Percentiles rank a stretch among this genome's conserved stretches.
These are phyloP conservation scores for Gandaritis pyraliata DNA, from an alignment of 2,888 invertebrate species.

Conservation along the genomic window DNA sequence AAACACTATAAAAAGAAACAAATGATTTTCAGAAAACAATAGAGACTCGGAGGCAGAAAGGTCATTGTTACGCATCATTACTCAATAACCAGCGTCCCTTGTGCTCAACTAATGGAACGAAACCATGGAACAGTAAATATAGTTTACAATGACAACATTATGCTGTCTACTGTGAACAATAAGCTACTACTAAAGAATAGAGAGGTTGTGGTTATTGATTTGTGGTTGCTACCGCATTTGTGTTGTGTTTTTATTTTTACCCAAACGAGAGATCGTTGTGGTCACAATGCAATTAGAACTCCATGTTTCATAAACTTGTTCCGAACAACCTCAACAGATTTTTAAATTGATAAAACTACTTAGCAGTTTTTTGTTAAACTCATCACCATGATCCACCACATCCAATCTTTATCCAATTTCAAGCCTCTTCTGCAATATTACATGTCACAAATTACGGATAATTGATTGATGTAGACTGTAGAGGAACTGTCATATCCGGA, in stretches of 20 bases:
- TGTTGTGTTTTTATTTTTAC: conserved; percentile 2
- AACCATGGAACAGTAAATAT: conserved; percentile 22
- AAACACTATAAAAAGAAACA: conserved; percentile 48
- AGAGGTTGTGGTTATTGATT: conserved; percentile 17
- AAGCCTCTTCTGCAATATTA: no score
- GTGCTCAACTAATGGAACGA: conserved; percentile 51
- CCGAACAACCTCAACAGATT: no score
- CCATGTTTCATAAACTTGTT: background rate
- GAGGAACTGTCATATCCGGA: no score
- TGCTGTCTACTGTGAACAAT: conserved; percentile 11
- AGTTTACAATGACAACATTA: conserved; percentile 20
- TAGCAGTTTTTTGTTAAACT: no score
- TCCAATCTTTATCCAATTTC: no score
- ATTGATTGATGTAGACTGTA: no score
- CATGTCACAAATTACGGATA: no score
- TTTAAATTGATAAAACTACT: no score
- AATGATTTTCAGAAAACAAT: conserved; percentile 55
- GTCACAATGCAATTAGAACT: background rate
- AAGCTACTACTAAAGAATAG: conserved; percentile 8
- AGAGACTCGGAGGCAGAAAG: conserved; percentile 59
- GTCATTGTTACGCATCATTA: conserved; percentile 69
- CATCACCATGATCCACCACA: no score
- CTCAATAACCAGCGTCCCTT: conserved; percentile 54
- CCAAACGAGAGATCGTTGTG: background rate
- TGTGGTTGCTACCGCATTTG: conserved; percentile 6